These are phyloP conservation scores for Cyphomyrus discorhynchus DNA, from an alignment of 2,113 vertebrate genomes.

Conservation along the genomic window DNA sequence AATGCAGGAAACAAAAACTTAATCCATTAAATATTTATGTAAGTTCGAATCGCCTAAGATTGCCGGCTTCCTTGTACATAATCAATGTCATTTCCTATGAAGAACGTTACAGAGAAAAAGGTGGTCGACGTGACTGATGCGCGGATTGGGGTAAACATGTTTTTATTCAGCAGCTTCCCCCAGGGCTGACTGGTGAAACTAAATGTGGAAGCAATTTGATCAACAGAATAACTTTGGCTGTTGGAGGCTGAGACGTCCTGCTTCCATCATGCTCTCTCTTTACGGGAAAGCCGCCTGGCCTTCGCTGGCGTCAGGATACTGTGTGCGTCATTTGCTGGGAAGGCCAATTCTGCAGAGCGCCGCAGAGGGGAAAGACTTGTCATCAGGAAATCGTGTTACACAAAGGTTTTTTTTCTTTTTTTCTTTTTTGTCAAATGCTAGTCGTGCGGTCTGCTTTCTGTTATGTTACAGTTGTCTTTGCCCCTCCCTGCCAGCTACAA, in stretches of 20 bases:
- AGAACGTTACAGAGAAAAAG: background rate
- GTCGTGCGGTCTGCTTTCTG: background rate
- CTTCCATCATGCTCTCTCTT: slow-evolving; percentile 17
- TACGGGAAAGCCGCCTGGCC: slow-evolving; percentile 34
- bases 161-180: background rate
- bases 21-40: background rate
- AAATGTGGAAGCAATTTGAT: slow-evolving; percentile 48
- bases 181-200: slow-evolving; percentile 20
- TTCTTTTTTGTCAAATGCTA: background rate
- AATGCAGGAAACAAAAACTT: background rate
- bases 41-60: background rate
- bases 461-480: background rate
- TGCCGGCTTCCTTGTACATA: background rate
- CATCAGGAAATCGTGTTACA: slow-evolving; percentile 30
- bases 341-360: slow-evolving; percentile 19
- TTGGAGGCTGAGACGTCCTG: slow-evolving; percentile 42
- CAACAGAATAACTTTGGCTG: slow-evolving; percentile 22
- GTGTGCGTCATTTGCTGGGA: slow-evolving; percentile 35
- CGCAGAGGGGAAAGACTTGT: slow-evolving; percentile 27
- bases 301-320: slow-evolving; percentile 26
- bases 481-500: background rate
- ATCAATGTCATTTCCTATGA: background rate
- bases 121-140: background rate
- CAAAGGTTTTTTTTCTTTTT: background rate
- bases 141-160: background rate